A percentile compares a stretch with the other conserved stretches of the same genome.
These are phyloP conservation scores for Drosophila virilis DNA, from an alignment of 1,140 invertebrate species.

Conservation along the genomic window DNA sequence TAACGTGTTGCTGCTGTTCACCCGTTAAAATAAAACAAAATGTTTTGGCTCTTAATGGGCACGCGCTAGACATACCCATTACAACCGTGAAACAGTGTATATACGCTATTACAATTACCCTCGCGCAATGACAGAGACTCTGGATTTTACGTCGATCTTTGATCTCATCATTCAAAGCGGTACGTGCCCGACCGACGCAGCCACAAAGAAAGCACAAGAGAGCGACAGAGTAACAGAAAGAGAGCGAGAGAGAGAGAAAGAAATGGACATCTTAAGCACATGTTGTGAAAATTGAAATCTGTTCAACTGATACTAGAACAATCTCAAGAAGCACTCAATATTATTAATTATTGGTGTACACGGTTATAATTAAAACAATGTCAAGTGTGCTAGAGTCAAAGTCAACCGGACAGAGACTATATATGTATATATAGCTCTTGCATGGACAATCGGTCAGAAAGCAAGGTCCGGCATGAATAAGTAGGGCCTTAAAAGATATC, in stretches of 20 bases:
- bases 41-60: constrained; percentile 10
- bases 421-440: neutral
- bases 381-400: neutral
- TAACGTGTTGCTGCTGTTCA: constrained; percentile 13
- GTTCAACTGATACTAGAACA: neutral
- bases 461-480: no score
- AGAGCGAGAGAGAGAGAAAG: neutral
- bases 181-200: constrained; percentile 36
- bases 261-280: neutral
- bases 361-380: neutral
- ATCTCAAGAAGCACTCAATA: constrained; percentile 2
- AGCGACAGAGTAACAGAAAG: neutral
- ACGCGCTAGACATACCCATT: constrained; percentile 14
- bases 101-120: constrained; percentile 1
- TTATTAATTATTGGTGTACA: constrained; percentile 1
- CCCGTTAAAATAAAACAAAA: constrained; percentile 22
- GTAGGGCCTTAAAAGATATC: no score
- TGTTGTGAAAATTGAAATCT: constrained; percentile 7
- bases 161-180: constrained; percentile 74
- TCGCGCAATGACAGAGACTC: constrained; percentile 59
- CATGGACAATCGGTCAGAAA: no score
- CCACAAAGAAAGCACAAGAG: neutral
- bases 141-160: constrained; percentile 75
- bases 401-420: neutral
- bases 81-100: constrained; percentile 19